Evolutionary conservation across 2,888 invertebrate species (phyloP), one percentile per base, ranked within the genome.

Genomic region (Lycophotia porphyrea): DNA sequence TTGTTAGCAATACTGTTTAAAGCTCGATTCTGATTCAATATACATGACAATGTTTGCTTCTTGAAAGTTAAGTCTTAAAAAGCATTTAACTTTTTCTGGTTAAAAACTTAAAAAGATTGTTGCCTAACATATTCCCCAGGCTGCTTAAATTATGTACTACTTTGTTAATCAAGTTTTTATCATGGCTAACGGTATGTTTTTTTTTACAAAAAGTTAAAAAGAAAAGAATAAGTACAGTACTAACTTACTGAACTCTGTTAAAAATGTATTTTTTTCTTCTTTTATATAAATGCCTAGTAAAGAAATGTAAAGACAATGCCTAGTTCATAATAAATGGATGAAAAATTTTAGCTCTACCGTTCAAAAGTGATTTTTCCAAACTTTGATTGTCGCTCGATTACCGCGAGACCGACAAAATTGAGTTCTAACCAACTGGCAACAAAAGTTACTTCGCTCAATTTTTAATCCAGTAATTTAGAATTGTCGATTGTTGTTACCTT

Each of bases 81-180:
- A 27, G n/a, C 11, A 49, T 72, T 44, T 61, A 34, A 76, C 24
- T 69, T 76, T 70, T 71, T 63, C 21, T 47, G 24, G 15, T 15
- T 68, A 18, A 64, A 64, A 67, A 39, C 21, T 44, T 68, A 9
- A 67, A 68, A 81, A 58, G 31, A 39, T 5, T 55, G 5, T 80
- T 66, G 69, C 36, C 47, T 5, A 44, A 60, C 60, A 58, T 52
- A 69, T 67, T 74, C 68, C 49, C 68, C 11, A 15, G 55, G 47
- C 61, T 61, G 36, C 64, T 36, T 85, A 65, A 81, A 84, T 82
- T 79, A 82, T 74, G 69, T 66, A 80, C 21, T 74, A 8, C 67
- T 78, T 83, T 60, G 76, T 83, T 81, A 78, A 47, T 49, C 63
- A 76, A 82, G 71, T 85, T 83, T 80, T 82, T 82, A 61, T 69